These are phyloP conservation scores for Lamellibrachia luymesi DNA, from an alignment of 1,140 invertebrate genomes.

Conservation along the genomic window DNA sequence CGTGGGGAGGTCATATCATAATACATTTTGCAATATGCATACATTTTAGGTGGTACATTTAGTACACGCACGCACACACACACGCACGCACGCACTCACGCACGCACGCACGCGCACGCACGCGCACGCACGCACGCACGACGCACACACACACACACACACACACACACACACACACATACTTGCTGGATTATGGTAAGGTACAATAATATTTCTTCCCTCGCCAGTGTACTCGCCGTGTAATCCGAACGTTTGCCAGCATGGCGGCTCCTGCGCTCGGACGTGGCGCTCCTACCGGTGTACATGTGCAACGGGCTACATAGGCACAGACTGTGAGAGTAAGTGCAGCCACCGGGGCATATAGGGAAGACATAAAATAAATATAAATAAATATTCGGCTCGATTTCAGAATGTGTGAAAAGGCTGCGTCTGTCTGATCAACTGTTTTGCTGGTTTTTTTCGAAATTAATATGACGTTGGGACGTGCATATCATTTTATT, in stretches of 20 bases:
- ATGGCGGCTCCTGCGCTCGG: background rate
- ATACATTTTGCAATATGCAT: background rate
- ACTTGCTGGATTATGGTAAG: background rate
- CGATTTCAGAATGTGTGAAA: too few species aligned
- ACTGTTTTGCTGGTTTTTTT: too few species aligned
- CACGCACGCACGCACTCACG: background rate
- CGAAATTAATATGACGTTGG: too few species aligned
- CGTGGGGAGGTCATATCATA: background rate
- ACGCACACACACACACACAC: background rate
- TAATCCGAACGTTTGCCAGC: background rate
- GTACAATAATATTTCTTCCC: background rate
- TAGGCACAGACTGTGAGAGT: background rate
- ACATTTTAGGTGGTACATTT: background rate
- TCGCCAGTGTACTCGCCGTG: background rate
- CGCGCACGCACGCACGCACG: background rate
- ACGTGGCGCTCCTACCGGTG: background rate
- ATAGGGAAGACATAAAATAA: too few species aligned
- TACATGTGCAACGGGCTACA: background rate
- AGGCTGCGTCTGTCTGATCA: too few species aligned
- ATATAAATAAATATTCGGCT: too few species aligned
- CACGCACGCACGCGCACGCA: background rate
- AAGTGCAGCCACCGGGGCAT: background rate
- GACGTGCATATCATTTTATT: too few species aligned
- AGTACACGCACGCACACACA: background rate
- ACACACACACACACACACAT: background rate